These are phyloP conservation scores for Eulemur rubriventer DNA, from an alignment of 2,797 vertebrate genomes.

Conservation along the genomic window DNA sequence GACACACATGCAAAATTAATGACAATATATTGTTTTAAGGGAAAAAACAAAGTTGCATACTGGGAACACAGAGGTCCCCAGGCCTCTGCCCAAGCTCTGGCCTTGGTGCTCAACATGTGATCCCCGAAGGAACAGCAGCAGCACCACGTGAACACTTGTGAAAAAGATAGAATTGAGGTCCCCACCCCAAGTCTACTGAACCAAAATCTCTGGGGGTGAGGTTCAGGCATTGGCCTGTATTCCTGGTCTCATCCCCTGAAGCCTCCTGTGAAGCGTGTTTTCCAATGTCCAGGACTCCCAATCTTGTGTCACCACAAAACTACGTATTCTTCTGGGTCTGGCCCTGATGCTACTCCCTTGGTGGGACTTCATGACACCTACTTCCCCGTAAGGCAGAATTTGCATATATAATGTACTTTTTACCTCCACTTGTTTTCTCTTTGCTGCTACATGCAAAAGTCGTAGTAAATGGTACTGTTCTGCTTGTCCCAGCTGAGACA, in stretches of 20 bases:
- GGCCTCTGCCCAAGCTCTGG: background rate
- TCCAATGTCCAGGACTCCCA: background rate
- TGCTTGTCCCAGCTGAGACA: constrained; percentile 88
- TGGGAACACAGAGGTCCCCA: accelerated
- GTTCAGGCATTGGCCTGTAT: background rate
- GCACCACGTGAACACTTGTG: background rate
- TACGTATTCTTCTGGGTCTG: background rate
- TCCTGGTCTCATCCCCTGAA: background rate
- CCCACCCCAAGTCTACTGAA: background rate
- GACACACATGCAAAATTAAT: background rate
- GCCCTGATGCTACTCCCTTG: background rate
- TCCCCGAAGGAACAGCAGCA: background rate
- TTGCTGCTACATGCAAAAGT: constrained; percentile 92
- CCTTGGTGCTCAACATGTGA: background rate
- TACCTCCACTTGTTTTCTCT: constrained; percentile 90
- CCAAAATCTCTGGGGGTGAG: background rate
- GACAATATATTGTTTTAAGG: background rate
- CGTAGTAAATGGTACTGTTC: constrained; percentile 93
- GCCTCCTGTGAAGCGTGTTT: background rate
- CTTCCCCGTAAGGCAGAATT: background rate
- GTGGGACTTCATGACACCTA: background rate
- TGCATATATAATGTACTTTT: constrained; percentile 41
- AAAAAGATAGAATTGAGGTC: background rate
- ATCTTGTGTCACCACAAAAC: background rate
- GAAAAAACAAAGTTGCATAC: background rate